These are phyloP conservation scores for Cerastoderma edule DNA, from an alignment of 2,888 invertebrate genomes.

Conservation along the genomic window DNA sequence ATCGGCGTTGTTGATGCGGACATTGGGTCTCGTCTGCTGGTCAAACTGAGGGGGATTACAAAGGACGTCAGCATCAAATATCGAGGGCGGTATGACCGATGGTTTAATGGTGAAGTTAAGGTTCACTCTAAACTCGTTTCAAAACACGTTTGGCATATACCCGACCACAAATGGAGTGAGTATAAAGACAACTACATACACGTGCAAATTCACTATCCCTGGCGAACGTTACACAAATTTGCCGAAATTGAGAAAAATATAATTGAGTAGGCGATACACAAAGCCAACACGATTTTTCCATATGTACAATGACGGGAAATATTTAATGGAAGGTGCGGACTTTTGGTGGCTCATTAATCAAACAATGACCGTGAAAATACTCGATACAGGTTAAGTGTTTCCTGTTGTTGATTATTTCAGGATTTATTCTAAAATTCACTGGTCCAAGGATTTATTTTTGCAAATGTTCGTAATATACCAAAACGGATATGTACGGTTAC, in stretches of 20 bases:
- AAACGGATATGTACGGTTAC: conserved; percentile 58
- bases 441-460: conserved; percentile 53
- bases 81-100: conserved; percentile 15
- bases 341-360: conserved; percentile 56
- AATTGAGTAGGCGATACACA: conserved; percentile 22
- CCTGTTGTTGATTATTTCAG: conserved; percentile 52
- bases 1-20: conserved; percentile 36
- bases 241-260: conserved; percentile 32
- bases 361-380: conserved; percentile 55
- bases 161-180: conserved; percentile 37
- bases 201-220: conserved; percentile 20
- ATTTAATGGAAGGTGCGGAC: conserved; percentile 33
- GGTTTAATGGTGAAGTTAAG: conserved; percentile 15
- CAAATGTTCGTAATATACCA: conserved; percentile 65
- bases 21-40: conserved; percentile 29
- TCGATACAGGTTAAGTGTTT: conserved; percentile 41
- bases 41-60: conserved; percentile 13
- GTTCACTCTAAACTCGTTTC: background rate
- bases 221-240: conserved; percentile 4
- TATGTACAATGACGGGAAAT: conserved; percentile 36
- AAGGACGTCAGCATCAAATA: conserved; percentile 22
- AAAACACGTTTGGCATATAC: conserved; percentile 33
- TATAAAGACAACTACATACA: conserved; percentile 26
- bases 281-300: conserved; percentile 24
- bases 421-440: conserved; percentile 52